Base-by-base conservation (phyloP, 2,888 invertebrate species). In the Tachina grossa region DNA sequence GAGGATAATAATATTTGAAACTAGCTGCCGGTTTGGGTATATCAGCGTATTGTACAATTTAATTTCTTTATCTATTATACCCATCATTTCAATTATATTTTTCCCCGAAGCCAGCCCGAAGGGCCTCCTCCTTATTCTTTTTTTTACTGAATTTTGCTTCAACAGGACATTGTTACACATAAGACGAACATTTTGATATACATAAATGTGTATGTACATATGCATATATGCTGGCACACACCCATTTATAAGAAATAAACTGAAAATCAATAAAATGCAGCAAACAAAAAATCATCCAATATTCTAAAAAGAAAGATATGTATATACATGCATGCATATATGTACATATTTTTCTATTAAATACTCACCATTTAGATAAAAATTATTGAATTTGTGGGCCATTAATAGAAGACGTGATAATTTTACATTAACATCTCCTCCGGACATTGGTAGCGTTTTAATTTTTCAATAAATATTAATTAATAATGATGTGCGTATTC, bases 341-440 rank as follows among this genome's bases (percentile, higher is more conserved):
- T 19, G 1, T 41, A n/a, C 1, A 41, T 10, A 31, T 39, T 6
- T n/a, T 5, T 31, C 31, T 14, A 55, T 49, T 61, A 14, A 71
- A 57, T 77, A 85, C 93, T 94, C 93, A 97, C 97, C 97, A 94
- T 96, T 95, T 94, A 97, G 93, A 93, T 97, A 97, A 93, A 97
- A 97, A 94, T 96, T 96, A 94, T 97, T 97, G 93, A 97, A 97
- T 94, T 96, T 96, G 92, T 96, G 95, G 85, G 97, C 97, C 92
- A 97, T 94, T 93, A 96, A 95, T 91, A 97, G 93, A 90, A 97
- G 94, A 91, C 94, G 94, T 92, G 95, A 95, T 94, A 95, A 94
- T 88, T 90, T 92, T 45, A 89, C 87, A 88, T 89, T 90, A 77
- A 89, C 88, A 89, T 92, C 92, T 87, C 89, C 89, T 84, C 91